These are phyloP conservation scores for Chrysoperla carnea DNA, from an alignment of 1,140 invertebrate species.

Conservation along the genomic window DNA sequence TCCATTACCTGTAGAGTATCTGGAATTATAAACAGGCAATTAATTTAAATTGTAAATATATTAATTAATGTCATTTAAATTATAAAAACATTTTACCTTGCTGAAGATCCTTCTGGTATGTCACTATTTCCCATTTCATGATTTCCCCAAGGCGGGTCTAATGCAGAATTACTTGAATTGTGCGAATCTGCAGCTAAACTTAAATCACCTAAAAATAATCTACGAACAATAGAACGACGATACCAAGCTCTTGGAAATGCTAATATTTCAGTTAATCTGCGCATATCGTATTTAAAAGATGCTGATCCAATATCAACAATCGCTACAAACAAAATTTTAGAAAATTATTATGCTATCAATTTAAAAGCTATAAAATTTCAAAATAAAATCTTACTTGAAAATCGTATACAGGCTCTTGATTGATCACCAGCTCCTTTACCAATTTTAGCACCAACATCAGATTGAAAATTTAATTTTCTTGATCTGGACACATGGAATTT, in stretches of 20 bases:
- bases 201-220: slow-evolving; percentile 85
- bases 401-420: slow-evolving; percentile 66
- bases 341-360: slow-evolving; percentile 3
- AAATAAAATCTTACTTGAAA: slow-evolving; percentile 57
- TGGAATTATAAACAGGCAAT: too few relatives aligned
- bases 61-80: too few relatives aligned
- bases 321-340: slow-evolving; percentile 32
- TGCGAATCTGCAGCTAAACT: slow-evolving; percentile 26
- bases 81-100: too few relatives aligned
- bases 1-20: too few relatives aligned
- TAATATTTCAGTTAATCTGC: slow-evolving; percentile 89
- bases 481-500: slow-evolving; percentile 87
- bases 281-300: slow-evolving; percentile 97
- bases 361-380: slow-evolving; percentile 4
- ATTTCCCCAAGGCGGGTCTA: too few relatives aligned
- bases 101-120: too few relatives aligned
- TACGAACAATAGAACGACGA: slow-evolving; percentile 73
- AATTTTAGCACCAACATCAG: slow-evolving; percentile 24
- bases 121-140: too few relatives aligned
- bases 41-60: too few relatives aligned
- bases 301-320: slow-evolving; percentile 95
- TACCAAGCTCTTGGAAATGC: slow-evolving; percentile 99
- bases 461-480: slow-evolving; percentile 62
- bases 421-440: slow-evolving; percentile 33
- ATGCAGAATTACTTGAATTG: not conserved